Percentiles rank a stretch among this genome's conserved stretches.
Evolutionary conservation across 2,113 vertebrate species (phyloP).

Genomic region (Larimichthys polyactis): DNA sequence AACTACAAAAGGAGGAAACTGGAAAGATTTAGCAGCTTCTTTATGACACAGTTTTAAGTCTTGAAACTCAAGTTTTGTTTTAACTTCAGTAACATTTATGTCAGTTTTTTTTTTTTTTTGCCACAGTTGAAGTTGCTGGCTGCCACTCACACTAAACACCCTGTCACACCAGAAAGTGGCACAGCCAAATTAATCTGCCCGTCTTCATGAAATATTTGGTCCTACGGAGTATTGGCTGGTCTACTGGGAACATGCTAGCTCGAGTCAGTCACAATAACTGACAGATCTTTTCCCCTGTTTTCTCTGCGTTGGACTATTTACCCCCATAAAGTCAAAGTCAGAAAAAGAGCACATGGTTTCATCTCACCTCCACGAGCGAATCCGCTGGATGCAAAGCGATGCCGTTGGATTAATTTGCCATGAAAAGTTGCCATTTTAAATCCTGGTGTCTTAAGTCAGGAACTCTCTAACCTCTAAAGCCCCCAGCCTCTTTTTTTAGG

Average conservation of each 20-base stretch:
- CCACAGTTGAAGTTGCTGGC: background rate
- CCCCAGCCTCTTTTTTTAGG: too few species aligned
- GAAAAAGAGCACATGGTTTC: background rate
- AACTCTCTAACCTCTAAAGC: too few species aligned
- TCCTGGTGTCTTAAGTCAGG: background rate
- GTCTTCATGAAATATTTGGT: background rate
- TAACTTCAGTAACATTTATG: background rate
- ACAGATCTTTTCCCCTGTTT: background rate
- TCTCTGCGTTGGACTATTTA: background rate
- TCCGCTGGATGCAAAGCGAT: background rate
- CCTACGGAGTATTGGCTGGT: too few species aligned
- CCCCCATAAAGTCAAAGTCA: background rate
- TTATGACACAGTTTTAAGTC: background rate
- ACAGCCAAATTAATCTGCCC: background rate
- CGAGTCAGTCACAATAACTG: too few species aligned
- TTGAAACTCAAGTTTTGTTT: background rate
- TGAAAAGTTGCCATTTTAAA: background rate
- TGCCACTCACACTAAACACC: background rate
- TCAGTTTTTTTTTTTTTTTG: background rate
- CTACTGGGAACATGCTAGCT: background rate
- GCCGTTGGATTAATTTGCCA: background rate
- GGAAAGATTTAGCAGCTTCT: background rate
- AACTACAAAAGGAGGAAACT: slow-evolving; percentile 5
- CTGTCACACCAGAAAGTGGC: background rate
- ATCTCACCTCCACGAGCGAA: background rate